A percentile compares a stretch with the other conserved stretches of the same genome.
These are phyloP conservation scores for Apis laboriosa DNA, from an alignment of 1,140 invertebrate species.

Conservation along the genomic window DNA sequence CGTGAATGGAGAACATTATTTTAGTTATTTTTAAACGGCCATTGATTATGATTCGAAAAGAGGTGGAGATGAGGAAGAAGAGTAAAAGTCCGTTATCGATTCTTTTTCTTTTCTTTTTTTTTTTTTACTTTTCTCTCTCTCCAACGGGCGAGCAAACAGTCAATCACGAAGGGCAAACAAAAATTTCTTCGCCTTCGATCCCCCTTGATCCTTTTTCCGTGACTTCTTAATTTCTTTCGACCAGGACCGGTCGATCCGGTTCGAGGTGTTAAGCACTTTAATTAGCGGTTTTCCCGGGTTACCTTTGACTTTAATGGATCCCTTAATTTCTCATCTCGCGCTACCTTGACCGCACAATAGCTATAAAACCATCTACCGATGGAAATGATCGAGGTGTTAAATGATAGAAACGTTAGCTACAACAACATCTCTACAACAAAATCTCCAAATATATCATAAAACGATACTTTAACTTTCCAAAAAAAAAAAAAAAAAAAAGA, in stretches of 20 bases:
- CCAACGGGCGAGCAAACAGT: conserved; percentile 38
- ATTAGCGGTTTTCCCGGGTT: conserved; percentile 62
- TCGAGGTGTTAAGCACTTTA: conserved; percentile 68
- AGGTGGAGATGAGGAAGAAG: background rate
- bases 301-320: conserved; percentile 61
- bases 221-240: conserved; percentile 47
- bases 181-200: conserved; percentile 28
- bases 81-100: background rate
- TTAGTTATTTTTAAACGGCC: conserved; percentile 41
- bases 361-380: conserved; percentile 51
- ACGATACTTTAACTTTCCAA: background rate
- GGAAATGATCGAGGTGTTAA: conserved; percentile 60
- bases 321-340: conserved; percentile 65
- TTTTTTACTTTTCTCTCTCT: background rate
- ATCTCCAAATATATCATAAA: background rate
- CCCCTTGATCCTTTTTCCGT: conserved; percentile 59
- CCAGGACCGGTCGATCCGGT: conserved; percentile 50
- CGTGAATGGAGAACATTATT: background rate
- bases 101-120: conserved; percentile 26
- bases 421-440: conserved; percentile 11
- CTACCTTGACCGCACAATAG: conserved; percentile 17
- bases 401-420: conserved; percentile 49
- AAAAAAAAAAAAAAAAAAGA: background rate
- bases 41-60: conserved; percentile 68
- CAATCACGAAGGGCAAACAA: conserved; percentile 65